Conservation (phyloP, 2,797 vertebrate genomes). For the Heterohyrax brucei region DNA sequence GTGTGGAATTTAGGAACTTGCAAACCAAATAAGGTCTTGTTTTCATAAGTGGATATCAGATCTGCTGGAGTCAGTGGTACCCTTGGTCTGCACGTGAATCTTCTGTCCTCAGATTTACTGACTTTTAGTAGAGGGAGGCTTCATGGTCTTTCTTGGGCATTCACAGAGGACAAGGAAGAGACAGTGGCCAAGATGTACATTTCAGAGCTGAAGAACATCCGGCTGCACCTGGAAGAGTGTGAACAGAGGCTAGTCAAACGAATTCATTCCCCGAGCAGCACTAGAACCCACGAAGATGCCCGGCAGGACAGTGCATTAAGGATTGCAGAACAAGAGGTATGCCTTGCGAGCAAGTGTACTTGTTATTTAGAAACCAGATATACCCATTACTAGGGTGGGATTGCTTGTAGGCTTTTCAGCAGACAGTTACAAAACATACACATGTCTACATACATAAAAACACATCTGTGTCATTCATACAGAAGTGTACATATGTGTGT, state of each 20-base stretch:
- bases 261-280: conserved; percentile 91
- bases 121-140: rapidly evolving
- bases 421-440: neutral
- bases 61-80: conserved; percentile 11
- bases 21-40: neutral
- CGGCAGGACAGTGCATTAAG: conserved; percentile 91
- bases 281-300: conserved; percentile 88
- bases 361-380: conserved; percentile 36
- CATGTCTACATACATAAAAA: neutral
- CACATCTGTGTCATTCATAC: neutral
- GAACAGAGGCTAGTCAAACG: conserved; percentile 94
- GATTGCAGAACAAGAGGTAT: conserved; percentile 96
- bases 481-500: too few relatives aligned
- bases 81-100: neutral
- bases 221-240: conserved; percentile 93
- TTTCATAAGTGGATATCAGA: conserved; percentile 32
- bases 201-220: conserved; percentile 95
- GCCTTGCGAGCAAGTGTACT: conserved; percentile 59
- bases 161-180: conserved; percentile 97
- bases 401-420: neutral
- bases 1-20: neutral
- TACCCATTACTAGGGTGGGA: neutral
- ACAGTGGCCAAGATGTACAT: conserved; percentile 94
- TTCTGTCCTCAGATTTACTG: conserved; percentile 40
- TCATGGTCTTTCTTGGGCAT: conserved; percentile 68